These are phyloP conservation scores for Gymnoscopelus microlampas DNA, from an alignment of 2,797 vertebrate genomes.

Conservation along the genomic window DNA sequence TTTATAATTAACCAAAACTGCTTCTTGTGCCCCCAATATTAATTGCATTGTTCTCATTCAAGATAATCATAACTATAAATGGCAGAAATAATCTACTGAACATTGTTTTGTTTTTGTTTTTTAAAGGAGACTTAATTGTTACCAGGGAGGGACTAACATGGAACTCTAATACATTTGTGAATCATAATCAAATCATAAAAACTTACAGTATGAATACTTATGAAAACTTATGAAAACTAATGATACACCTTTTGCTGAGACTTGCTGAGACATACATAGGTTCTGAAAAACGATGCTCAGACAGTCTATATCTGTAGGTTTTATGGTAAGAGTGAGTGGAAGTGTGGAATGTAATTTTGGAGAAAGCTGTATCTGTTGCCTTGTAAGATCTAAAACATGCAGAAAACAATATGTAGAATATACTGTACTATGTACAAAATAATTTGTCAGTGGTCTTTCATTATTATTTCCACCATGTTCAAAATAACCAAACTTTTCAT, in stretches of 20 bases:
- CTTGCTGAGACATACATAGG: neutral
- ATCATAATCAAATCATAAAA: no score
- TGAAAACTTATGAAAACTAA: no score
- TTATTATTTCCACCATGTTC: no score
- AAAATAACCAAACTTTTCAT: no score
- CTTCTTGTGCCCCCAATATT: neutral
- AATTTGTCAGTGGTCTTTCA: conserved; percentile 7
- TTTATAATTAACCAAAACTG: conserved; percentile 5
- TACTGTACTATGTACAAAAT: conserved; percentile 5
- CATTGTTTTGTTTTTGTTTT: conserved; percentile 15
- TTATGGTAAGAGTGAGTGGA: no score
- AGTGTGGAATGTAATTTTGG: conserved; percentile 27
- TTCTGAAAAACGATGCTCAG: neutral
- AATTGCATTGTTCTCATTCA: neutral
- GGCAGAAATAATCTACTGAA: no score
- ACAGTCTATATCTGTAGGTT: no score
- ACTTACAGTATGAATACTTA: no score
- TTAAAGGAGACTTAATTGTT: neutral
- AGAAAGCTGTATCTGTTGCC: conserved; percentile 36
- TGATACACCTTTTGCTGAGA: no score
- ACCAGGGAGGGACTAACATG: no score
- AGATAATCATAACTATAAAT: conserved; percentile 10
- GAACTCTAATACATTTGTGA: no score
- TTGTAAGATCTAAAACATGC: conserved; percentile 34
- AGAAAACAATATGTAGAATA: conserved; percentile 45